Evolutionary conservation across 2,113 vertebrate genomes (phyloP).

Genomic region (Haliaeetus leucogaster): DNA sequence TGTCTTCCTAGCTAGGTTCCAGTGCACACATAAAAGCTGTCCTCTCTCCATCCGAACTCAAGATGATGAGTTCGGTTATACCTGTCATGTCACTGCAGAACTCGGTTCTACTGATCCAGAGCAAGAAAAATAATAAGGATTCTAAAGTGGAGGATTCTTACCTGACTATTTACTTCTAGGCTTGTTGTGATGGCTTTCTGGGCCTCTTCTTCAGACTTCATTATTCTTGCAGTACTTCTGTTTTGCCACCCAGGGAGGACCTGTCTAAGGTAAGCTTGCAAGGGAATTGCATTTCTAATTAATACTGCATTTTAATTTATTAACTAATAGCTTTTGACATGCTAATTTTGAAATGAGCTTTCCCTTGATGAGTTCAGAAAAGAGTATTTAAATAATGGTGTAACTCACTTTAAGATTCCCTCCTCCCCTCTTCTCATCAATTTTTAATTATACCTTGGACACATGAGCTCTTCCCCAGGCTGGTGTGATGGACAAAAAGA

Average conservation of each 20-base stretch:
- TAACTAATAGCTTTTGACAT: constrained; percentile 18
- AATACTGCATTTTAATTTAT: constrained; percentile 40
- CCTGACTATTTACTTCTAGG: neutral
- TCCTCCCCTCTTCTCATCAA: neutral
- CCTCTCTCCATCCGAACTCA: neutral
- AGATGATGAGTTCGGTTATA: neutral
- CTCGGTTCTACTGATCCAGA: neutral
- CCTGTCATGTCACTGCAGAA: neutral
- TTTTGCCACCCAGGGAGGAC: neutral
- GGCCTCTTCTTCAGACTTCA: neutral
- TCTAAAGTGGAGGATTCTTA: neutral
- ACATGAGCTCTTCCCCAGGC: neutral
- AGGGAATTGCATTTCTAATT: constrained; percentile 51
- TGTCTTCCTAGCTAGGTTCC: neutral
- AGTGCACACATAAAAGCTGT: neutral
- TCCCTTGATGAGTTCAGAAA: constrained; percentile 29
- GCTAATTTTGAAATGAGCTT: constrained; percentile 35
- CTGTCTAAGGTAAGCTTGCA: neutral
- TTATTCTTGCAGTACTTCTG: neutral
- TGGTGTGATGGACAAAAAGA: neutral
- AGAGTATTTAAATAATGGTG: constrained; percentile 33
- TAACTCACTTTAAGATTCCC: neutral
- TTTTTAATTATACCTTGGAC: neutral
- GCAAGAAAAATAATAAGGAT: neutral
- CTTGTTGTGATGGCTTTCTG: neutral